A percentile compares a stretch with the other conserved stretches of the same genome.
These are phyloP conservation scores for Notarius lentiginosus DNA, from an alignment of 2,113 vertebrate genomes.

Conservation along the genomic window DNA sequence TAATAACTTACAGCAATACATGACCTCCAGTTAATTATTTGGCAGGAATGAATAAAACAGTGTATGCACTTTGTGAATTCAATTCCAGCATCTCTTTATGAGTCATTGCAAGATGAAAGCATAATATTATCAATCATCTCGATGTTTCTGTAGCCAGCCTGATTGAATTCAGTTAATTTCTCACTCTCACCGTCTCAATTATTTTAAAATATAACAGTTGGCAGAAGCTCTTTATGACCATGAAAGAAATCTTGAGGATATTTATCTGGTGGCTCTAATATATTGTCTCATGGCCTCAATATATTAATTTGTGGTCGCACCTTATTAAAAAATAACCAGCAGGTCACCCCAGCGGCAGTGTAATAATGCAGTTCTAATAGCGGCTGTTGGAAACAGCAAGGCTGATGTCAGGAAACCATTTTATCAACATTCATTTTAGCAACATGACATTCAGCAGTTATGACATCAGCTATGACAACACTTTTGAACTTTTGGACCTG, in stretches of 20 bases:
- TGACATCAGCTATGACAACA: neutral
- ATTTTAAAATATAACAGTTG: neutral
- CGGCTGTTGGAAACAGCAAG: neutral
- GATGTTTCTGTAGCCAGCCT: neutral
- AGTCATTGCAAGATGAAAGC: neutral
- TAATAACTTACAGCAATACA: neutral
- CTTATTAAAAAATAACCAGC: neutral
- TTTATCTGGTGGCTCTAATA: neutral
- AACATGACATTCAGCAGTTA: conserved; percentile 26
- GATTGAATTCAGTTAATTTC: neutral
- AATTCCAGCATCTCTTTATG: neutral
- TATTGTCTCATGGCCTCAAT: neutral
- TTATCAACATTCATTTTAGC: conserved; percentile 28
- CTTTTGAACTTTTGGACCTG: neutral
- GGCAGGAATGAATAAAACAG: neutral
- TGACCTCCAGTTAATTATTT: neutral
- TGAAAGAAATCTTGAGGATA: neutral
- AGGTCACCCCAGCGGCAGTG: neutral
- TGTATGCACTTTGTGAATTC: neutral
- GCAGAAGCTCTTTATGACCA: neutral
- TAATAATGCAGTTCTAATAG: neutral
- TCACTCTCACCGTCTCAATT: neutral
- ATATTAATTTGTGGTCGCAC: neutral
- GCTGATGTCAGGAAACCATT: conserved; percentile 3
- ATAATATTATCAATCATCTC: neutral